Evolutionary conservation across 1,140 invertebrate genomes (phyloP).

Genomic region (Capitella teleta): DNA sequence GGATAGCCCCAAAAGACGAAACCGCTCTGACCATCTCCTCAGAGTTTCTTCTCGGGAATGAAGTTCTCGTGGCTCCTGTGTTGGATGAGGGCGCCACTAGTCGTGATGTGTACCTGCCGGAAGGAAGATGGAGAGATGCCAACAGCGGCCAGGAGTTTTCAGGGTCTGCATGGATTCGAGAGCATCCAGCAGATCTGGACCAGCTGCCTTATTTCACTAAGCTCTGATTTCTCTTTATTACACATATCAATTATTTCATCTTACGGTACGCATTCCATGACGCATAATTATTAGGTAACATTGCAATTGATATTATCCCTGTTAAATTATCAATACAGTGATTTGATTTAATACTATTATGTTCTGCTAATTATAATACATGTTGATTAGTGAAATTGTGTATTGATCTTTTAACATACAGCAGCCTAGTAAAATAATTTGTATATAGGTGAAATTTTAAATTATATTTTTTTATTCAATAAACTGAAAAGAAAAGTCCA

Average conservation of each 20-base stretch:
- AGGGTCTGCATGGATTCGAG: conserved; percentile 4
- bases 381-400: background rate
- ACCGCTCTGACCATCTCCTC: conserved; percentile 67
- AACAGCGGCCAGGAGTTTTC: background rate
- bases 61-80: conserved; percentile 75
- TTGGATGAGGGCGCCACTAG: conserved; percentile 36
- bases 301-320: too few relatives aligned
- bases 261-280: too few relatives aligned
- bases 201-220: conserved; percentile 11
- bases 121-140: conserved; percentile 8
- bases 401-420: too few relatives aligned
- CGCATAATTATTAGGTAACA: too few relatives aligned
- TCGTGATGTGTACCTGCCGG: conserved; percentile 10
- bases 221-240: background rate
- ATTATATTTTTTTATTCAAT: background rate
- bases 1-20: conserved; percentile 70
- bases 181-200: conserved; percentile 9
- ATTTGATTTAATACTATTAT: too few relatives aligned
- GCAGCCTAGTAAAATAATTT: too few relatives aligned
- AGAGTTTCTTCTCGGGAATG: conserved; percentile 71
- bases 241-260: background rate
- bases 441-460: too few relatives aligned
- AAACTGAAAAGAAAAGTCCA: background rate
- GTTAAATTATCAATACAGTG: too few relatives aligned
- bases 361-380: background rate